Base-by-base conservation (phyloP, 2,888 invertebrate genomes). In the Argynnis bischoffii region DNA sequence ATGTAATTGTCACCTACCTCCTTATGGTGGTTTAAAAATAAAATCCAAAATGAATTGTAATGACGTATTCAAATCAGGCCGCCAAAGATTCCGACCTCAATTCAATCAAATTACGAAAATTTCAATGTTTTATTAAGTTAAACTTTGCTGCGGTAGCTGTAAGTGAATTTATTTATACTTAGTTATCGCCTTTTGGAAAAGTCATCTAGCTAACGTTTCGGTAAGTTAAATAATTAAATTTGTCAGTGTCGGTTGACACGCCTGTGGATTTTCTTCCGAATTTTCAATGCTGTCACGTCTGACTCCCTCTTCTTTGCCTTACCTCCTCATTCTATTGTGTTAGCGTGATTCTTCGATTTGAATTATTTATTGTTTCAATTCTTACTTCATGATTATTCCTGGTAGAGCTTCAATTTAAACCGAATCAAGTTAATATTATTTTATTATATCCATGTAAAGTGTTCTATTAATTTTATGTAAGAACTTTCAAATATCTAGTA, bases 151-250 rank as follows among this genome's bases (percentile, higher is more conserved):
- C 89, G 89, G 89, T 86, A 83, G 85, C 83, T 86, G 81, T 91
- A 92, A 92, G 88, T 91, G 91, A 91, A 92, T 92, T 92, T 92
- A 90, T 92, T 89, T 88, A 87, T 92, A 92, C 90, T 92, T 90
- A 91, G 91, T 91, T 92, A 92, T 90, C 87, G 89, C 87, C 86
- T 85, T 85, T 82, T 82, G 80, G 88, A 89, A 88, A 90, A 92
- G 90, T 91, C 90, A 89, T 92, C 89, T 88, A 86, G 88, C 85
- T 91, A 91, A 91, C 91, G 88, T 91, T 91, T 90, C 90, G 85
- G 87, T 89, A 90, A 91, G 88, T 90, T 90, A 90, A 91, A 91
- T 92, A 92, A 92, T 92, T 90, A 86, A 90, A 91, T 92, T 92
- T 92, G 91, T 92, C 92, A 90, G 79, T 79, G 80, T 86, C 85